These are phyloP conservation scores for Girardinus metallicus DNA, from an alignment of 2,797 vertebrate species.

Conservation along the genomic window DNA sequence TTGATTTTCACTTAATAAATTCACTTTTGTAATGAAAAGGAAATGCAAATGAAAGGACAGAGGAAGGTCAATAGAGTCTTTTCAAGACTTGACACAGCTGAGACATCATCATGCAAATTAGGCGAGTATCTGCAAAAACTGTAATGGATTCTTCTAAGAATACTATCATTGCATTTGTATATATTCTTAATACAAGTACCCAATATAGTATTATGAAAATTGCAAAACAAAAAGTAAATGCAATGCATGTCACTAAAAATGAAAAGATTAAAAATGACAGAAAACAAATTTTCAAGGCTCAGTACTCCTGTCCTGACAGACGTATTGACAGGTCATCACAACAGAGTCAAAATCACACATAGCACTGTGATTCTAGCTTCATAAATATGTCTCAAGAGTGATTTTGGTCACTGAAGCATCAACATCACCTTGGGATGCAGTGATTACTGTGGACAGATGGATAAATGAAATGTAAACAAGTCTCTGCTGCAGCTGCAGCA, in stretches of 20 bases:
- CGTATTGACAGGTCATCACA: background rate
- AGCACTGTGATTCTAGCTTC: background rate
- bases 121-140: background rate
- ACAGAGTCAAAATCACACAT: background rate
- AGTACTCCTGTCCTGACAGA: background rate
- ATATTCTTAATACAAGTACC: background rate
- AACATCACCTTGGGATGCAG: background rate
- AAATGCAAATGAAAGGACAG: slow-evolving; percentile 36
- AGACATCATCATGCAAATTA: slow-evolving; percentile 31
- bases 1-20: slow-evolving; percentile 37
- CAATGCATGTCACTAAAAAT: background rate
- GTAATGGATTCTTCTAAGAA: background rate
- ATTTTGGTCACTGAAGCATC: background rate
- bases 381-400: background rate
- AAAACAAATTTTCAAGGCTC: accelerated
- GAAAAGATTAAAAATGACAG: background rate
- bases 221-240: background rate
- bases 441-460: slow-evolving; percentile 17
- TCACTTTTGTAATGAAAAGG: slow-evolving; percentile 28
- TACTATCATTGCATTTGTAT: background rate
- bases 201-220: background rate
- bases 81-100: slow-evolving; percentile 11
- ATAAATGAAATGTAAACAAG: slow-evolving; percentile 27
- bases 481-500: background rate
- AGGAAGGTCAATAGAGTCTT: slow-evolving; percentile 26